Base-by-base conservation (phyloP, 2,888 invertebrate species). In the Mythimna ferrago region DNA sequence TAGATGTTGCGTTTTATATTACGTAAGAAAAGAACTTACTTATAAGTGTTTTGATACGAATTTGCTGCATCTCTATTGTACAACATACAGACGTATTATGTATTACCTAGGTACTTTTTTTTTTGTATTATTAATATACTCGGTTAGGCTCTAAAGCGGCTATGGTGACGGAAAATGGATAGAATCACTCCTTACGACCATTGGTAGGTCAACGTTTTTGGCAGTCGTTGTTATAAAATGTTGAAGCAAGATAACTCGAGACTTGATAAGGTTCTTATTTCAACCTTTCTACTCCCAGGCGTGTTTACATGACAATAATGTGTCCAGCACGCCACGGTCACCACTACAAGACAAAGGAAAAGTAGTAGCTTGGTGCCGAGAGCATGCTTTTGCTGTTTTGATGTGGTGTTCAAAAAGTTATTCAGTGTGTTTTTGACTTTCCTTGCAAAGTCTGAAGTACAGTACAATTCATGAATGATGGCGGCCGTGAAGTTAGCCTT, bases 11-110 rank as follows among this genome's bases (percentile, higher is more conserved):
- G 32, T 72, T 60, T 57, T 26, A 57, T 56, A 44, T 76, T 26
- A 73, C 48, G 35, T 44, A 63, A 79, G 26, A 51, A 53, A 16
- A 61, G 11, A 0, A 62, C 79, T 7, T 73, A 75, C 5, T 16
- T 21, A 44, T 75, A 76, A 75, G 61, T 58, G 61, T 76, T 76
- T 76, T 76, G 75, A 80, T 76, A 76, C 81, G 81, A 77, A 70
- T 81, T 76, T 32, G n/a, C 63, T 48, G 51, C 56, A 63, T 62
- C 44, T 67, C 54, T 54, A 16, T 53, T 76, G 81, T 76, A 2
- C 56, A 81, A 80, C 76, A 57, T 76, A 66, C 41, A 9, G 51
- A 65, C 32, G n/a, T 32, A 32, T 54, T 7, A 61, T 64, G 80
- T 80, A 56, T 76, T 66, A 56, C 51, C 80, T 26, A 26, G 26